Conservation (phyloP, 2,888 invertebrate species). For the Mechanitis mazaeus region DNA sequence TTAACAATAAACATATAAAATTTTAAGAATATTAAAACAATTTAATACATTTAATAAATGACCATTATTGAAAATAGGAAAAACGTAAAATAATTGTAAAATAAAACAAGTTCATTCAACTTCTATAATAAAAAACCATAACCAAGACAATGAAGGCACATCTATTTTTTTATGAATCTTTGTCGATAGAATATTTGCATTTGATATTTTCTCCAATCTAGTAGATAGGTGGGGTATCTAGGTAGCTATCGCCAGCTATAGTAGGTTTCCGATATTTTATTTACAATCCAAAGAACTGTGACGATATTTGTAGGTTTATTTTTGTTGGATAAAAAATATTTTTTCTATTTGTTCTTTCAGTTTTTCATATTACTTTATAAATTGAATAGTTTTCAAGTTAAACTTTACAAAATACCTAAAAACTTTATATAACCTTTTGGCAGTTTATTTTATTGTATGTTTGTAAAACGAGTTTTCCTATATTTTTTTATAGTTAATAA, state of each 20-base stretch:
- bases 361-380: not conserved
- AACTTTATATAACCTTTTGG: too few species aligned
- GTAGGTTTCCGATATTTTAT: slow-evolving; percentile 28
- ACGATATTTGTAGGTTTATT: slow-evolving; percentile 1
- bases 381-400: not conserved
- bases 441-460: too few species aligned
- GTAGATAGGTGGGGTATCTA: slow-evolving; percentile 33
- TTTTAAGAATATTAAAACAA: too few species aligned
- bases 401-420: too few species aligned
- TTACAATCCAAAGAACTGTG: slow-evolving; percentile 16
- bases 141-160: not conserved
- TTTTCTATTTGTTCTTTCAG: not conserved
- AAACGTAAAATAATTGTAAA: not conserved
- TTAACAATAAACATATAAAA: too few species aligned
- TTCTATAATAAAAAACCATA: not conserved
- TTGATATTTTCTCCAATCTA: slow-evolving; percentile 59
- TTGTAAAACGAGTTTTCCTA: too few species aligned
- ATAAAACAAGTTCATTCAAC: not conserved
- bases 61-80: not conserved
- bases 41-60: too few species aligned
- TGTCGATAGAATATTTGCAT: slow-evolving; percentile 48
- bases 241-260: slow-evolving; percentile 14
- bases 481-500: too few species aligned
- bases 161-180: not conserved
- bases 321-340: not conserved